Base-by-base conservation (phyloP, 1,140 invertebrate species). In the Goniozus legneri region DNA sequence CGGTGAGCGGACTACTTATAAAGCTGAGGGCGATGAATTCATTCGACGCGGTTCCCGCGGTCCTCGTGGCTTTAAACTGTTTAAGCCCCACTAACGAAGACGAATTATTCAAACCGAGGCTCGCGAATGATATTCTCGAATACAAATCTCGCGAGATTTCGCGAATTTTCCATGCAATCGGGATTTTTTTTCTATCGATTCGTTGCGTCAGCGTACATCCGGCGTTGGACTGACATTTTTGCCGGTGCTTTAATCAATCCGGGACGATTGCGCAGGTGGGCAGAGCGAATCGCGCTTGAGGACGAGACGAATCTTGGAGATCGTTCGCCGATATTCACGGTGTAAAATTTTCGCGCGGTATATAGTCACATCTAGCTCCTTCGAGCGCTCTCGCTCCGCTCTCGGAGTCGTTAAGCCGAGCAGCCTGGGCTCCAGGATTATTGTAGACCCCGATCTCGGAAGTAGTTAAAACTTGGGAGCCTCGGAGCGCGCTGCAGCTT, bases 391-490 rank as follows among this genome's bases (percentile, higher is more conserved):
- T 12, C 18, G 3, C 27, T 38, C 8, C n/a, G 19, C 14, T 8
- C 36, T 45, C 33, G 34, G 30, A 38, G 43, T 49, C 43, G 54
- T 54, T 57, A 54, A 59, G 24, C 30, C 36, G 20, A 44, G 37
- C 18, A 19, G 36, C 34, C 32, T 24, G 35, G 39, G 35, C 35
- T 27, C n/a, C 18, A 43, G 38, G 42, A 54, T 59, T 59, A 59
- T 58, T 59, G 52, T 54, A 54, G 47, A n/a, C 51, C 44, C 40
- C 47, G 42, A 52, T 59, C 57, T 60, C 57, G 52, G 57, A 60
- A 60, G 48, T 60, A 58, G 57, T 60, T 60, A 60, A 60, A 60
- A 60, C 57, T 60, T 58, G 52, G 32, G n/a, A 33, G 32, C 4
- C 44, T 47, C 43, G 47, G 34, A 36, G 21, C 45, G 35, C 47